Evolutionary conservation across 2,888 invertebrate genomes (phyloP).

Genomic region (Rotaria magnacalcarata): DNA sequence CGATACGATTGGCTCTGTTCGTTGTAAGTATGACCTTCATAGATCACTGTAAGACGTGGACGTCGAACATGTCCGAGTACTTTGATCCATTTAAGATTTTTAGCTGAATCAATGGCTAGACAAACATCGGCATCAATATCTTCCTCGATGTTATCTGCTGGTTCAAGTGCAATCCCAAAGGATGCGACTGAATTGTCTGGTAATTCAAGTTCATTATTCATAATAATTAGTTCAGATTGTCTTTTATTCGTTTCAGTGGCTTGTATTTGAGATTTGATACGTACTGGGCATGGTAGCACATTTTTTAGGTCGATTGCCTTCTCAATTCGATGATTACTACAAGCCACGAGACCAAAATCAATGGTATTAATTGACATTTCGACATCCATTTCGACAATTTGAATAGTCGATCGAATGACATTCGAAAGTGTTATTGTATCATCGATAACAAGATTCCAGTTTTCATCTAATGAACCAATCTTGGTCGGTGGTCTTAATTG

Average conservation of each 20-base stretch:
- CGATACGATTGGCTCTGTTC: background rate
- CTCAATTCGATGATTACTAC: background rate
- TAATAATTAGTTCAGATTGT: background rate
- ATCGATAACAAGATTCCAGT: background rate
- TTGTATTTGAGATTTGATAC: background rate
- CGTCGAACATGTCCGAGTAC: background rate
- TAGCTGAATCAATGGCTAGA: background rate
- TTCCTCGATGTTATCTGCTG: background rate
- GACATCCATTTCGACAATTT: background rate
- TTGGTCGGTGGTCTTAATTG: background rate
- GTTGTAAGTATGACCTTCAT: background rate
- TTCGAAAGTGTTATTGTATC: background rate
- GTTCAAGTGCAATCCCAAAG: background rate
- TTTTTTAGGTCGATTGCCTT: background rate
- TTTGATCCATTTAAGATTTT: background rate
- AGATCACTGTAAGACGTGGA: background rate
- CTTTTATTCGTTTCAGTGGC: background rate
- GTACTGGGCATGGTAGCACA: background rate
- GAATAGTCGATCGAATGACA: background rate
- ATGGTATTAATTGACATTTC: background rate
- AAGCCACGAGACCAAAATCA: background rate
- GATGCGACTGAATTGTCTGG: background rate
- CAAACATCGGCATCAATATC: background rate
- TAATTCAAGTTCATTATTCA: background rate
- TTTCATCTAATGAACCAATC: background rate